Base-by-base conservation (phyloP, 2,797 vertebrate genomes). In the Euthynnus affinis region DNA sequence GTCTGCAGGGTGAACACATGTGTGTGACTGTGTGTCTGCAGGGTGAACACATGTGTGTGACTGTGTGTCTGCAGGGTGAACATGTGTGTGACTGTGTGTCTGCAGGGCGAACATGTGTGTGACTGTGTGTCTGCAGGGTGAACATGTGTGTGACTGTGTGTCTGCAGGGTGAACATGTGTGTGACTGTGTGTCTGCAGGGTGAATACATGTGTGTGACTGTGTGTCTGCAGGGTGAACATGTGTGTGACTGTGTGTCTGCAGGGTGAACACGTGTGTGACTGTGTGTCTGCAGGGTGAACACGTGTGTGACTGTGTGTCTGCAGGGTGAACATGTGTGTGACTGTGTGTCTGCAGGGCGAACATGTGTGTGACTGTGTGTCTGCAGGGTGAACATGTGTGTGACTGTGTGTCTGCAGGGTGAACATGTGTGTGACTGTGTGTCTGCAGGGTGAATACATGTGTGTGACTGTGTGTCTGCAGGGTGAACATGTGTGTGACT, bases 241-340 rank as follows among this genome's bases (percentile, higher is more conserved):
- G n/a, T n/a, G n/a, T n/a, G n/a, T n/a, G n/a, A n/a, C n/a, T n/a
- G n/a, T n/a, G n/a, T n/a, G n/a, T 56, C 23, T 57, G 25, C 85
- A 98, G 97, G 51, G 85, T 96, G 71, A 96, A 93, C 60, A n/a
- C n/a, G n/a, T n/a, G n/a, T n/a, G n/a, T n/a, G n/a, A n/a, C n/a
- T n/a, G n/a, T n/a, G n/a, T n/a, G n/a, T 56, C 23, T 57, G 25
- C 85, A 98, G 97, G 51, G 85, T 96, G 71, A 96, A 93, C 60
- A n/a, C n/a, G n/a, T n/a, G n/a, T n/a, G n/a, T n/a, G n/a, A n/a
- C n/a, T n/a, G n/a, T n/a, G n/a, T n/a, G n/a, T 56, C 23, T 57
- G 25, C 85, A 98, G 97, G 51, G 85, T 96, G 71, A 96, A 93
- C 60, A n/a, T n/a, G n/a, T n/a, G n/a, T n/a, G n/a, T n/a, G n/a